Percentiles rank a stretch among this genome's conserved stretches.
These are phyloP conservation scores for Esperia sulphurella DNA, from an alignment of 2,888 invertebrate genomes.

Conservation along the genomic window DNA sequence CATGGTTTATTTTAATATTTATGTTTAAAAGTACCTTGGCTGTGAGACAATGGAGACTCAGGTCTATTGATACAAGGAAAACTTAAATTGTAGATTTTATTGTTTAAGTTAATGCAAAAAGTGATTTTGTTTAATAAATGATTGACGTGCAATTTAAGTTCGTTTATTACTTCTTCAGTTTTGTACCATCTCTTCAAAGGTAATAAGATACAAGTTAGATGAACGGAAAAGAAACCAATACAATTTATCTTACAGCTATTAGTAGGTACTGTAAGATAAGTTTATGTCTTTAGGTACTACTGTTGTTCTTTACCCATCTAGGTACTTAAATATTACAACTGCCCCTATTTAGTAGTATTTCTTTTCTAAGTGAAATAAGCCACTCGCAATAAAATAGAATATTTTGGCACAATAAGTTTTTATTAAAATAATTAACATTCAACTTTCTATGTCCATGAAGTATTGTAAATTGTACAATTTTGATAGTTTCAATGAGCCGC, in stretches of 20 bases:
- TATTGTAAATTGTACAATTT: not conserved
- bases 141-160: not conserved
- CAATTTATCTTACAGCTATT: no score
- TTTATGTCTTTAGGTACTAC: no score
- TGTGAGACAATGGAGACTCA: slow-evolving; percentile 55
- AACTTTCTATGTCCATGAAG: slow-evolving; percentile 8
- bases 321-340: no score
- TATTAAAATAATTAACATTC: slow-evolving; percentile 41
- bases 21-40: slow-evolving; percentile 39
- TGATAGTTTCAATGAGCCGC: not conserved
- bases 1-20: not conserved
- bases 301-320: no score
- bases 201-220: no score
- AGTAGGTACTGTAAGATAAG: no score
- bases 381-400: not conserved
- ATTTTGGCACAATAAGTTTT: slow-evolving; percentile 31
- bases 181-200: no score
- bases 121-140: slow-evolving; percentile 17
- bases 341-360: no score
- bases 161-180: not conserved
- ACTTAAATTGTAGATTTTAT: slow-evolving; percentile 38
- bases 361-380: no score
- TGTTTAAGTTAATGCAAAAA: slow-evolving; percentile 33
- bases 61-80: slow-evolving; percentile 33
- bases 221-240: no score